phyloP scores from a whole-genome alignment of 2,797 vertebrate genomes.

The Eulemur albifrons region DNA sequence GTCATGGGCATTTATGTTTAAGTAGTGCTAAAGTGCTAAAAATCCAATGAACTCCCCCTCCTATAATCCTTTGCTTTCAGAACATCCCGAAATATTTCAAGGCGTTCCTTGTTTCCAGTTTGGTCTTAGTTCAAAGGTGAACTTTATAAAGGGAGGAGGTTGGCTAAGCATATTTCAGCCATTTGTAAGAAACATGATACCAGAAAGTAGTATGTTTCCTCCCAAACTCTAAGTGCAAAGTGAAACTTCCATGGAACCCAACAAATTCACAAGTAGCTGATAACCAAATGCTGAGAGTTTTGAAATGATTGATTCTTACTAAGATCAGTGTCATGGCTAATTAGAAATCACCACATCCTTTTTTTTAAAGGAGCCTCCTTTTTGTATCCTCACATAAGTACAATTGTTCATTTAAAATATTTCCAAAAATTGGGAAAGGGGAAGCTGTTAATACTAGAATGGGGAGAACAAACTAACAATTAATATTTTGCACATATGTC shows the following conservation, averaged over 20 bases:
- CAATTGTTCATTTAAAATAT: background rate
- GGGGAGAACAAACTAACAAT: background rate
- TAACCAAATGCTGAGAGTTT: background rate
- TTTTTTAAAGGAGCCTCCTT: background rate
- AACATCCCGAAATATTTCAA: constrained; percentile 34
- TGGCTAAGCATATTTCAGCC: constrained; percentile 33
- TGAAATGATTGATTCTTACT: background rate
- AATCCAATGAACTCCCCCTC: background rate
- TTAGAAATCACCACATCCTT: background rate
- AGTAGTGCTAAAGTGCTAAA: constrained; percentile 39
- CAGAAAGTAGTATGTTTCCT: constrained; percentile 19
- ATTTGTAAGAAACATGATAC: constrained; percentile 43
- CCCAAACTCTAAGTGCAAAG: background rate
- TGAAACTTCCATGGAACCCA: background rate
- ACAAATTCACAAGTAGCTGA: background rate
- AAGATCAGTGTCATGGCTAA: background rate
- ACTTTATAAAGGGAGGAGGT: background rate
- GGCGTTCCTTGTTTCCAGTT: constrained; percentile 8
- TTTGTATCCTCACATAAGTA: background rate
- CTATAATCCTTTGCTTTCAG: constrained; percentile 24
- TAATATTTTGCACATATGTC: background rate
- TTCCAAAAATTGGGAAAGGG: background rate
- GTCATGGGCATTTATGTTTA: constrained; percentile 12
- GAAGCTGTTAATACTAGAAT: background rate
- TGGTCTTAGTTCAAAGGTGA: constrained; percentile 60